A percentile compares a stretch with the other conserved stretches of the same genome.
Evolutionary conservation across 2,797 vertebrate species (phyloP).

Genomic region (Artibeus jamaicensis): DNA sequence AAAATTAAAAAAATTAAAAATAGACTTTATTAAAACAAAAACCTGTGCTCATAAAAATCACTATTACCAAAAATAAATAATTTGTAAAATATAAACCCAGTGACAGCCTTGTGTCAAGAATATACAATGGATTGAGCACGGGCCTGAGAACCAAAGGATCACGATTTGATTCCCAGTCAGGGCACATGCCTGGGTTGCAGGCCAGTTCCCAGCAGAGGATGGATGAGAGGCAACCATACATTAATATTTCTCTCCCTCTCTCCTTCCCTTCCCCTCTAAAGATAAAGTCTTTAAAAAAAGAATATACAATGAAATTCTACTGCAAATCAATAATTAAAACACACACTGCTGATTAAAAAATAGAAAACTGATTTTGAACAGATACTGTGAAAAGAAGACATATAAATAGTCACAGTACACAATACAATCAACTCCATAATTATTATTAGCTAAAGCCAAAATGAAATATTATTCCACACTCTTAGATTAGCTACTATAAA

Average conservation of each 20-base stretch:
- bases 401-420: background rate
- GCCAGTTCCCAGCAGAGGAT: no score
- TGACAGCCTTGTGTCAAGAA: background rate
- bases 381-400: background rate
- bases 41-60: background rate
- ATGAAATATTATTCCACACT: background rate
- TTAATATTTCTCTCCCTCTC: no score
- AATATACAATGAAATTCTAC: background rate
- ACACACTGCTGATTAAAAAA: background rate
- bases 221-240: no score
- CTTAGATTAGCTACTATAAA: background rate
- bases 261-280: no score
- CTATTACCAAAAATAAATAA: background rate
- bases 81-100: background rate
- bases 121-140: background rate
- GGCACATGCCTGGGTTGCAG: no score
- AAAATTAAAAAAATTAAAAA: background rate
- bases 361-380: background rate
- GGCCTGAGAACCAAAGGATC: no score
- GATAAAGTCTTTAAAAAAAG: no score
- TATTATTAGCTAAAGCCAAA: background rate
- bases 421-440: background rate
- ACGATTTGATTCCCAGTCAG: no score
- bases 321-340: background rate
- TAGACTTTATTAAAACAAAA: background rate